Evolutionary conservation across 2,113 vertebrate genomes (phyloP).

Genomic region (Gobiocypris rarus): DNA sequence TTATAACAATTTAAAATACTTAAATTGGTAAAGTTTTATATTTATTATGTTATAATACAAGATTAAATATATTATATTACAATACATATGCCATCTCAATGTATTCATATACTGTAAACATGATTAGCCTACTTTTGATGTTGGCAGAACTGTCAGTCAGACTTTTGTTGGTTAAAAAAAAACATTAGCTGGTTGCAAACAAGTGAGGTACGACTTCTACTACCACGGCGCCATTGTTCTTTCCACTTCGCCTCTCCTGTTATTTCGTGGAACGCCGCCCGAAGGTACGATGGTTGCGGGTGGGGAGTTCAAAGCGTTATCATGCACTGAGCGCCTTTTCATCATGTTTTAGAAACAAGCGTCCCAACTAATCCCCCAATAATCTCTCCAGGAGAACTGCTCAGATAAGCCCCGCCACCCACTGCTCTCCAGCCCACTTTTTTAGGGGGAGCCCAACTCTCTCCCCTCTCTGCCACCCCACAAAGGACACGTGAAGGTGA

Average conservation of each 20-base stretch:
- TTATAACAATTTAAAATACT: too few species aligned
- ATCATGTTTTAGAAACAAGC: conserved; percentile 87
- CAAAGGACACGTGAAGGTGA: conserved; percentile 54
- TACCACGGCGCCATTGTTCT: conserved; percentile 53
- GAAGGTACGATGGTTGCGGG: conserved; percentile 72
- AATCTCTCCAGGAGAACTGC: conserved; percentile 82
- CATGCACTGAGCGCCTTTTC: conserved; percentile 77
- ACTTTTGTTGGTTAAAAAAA: not conserved
- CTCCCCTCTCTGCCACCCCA: conserved; percentile 50
- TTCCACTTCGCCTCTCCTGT: conserved; percentile 51
- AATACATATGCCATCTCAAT: not conserved
- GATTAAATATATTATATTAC: too few species aligned
- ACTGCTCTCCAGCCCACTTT: conserved; percentile 76
- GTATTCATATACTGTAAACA: not conserved
- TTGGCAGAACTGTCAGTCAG: not conserved
- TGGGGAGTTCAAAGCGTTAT: conserved; percentile 82
- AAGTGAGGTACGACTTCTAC: not conserved
- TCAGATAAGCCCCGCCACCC: conserved; percentile 80
- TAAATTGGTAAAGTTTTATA: not conserved
- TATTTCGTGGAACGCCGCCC: conserved; percentile 68
- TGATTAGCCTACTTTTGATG: conserved; percentile 9
- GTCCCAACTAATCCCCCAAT: conserved; percentile 81
- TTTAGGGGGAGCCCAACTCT: conserved; percentile 64
- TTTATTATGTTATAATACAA: not conserved
- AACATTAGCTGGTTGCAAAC: not conserved